Base-by-base conservation (phyloP, 2,797 vertebrate species). In the Tragelaphus oryx region DNA sequence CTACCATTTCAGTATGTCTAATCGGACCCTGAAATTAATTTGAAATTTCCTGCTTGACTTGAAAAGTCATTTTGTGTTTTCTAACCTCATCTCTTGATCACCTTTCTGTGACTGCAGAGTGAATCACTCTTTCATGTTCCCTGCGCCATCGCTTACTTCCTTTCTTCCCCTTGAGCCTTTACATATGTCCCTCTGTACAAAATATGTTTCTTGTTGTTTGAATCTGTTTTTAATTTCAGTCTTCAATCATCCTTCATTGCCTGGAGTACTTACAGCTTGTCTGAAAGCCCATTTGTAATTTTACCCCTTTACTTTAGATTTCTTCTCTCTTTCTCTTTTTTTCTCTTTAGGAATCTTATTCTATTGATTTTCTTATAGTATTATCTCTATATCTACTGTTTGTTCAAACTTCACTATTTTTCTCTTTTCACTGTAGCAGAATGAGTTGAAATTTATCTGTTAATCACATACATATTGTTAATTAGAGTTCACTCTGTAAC, bases 171-270 rank as follows among this genome's bases (percentile, higher is more conserved):
- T 68, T 44, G 44, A 93, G 78, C 41, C 71, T 75, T 80, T 71
- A 57, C 85, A 83, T 97, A 83, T 95, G 88, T 84, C 92, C 79
- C 94, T 88, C 60, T 75, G 95, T 88, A 84, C 48, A 91, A 95
- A 97, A 95, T 96, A 92, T 95, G 92, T 95, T 97, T 97, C 96
- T 95, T 95, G 79, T 96, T 95, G 88, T 24, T 86, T 57, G 59
- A 81, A 87, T 96, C 91, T 97, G 96, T 96, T 97, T 97, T 95
- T 95, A 94, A 96, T 97, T 94, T n/a, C 81, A 89, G 87, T 88
- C 92, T 95, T 96, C 86, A 95, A 50, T 96, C 88, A 94, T 81
- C 65, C 75, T 94, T 59, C 86, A 24, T 75, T 96, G 86, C 91
- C 76, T 95, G 93, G 71, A 57, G 82, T 90, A 90, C 81, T 94